Base-by-base conservation (phyloP, 2,113 vertebrate species). In the Megaceryle maxima region DNA sequence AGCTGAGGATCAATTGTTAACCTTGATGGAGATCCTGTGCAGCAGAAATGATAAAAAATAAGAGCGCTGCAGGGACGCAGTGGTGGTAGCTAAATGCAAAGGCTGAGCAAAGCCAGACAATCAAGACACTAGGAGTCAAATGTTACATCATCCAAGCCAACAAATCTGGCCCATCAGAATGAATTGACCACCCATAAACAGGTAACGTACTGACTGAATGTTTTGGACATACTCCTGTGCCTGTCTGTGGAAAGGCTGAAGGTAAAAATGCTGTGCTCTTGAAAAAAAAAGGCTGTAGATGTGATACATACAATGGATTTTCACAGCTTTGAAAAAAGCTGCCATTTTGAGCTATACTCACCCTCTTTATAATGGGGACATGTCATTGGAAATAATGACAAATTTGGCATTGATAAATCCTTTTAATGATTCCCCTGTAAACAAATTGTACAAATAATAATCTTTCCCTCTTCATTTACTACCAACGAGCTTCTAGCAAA, bases 211-310 rank as follows among this genome's bases (percentile, higher is more conserved):
- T 4, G 33, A 39, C 0, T 20, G 35, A 33, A 46, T 6, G 19
- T 9, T 69, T 35, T 7, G 33, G 35, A 56, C 16, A 3, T 6
- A 17, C 0, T 1, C 7, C 3, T 1, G 6, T 35, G 26, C 21
- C 60, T 72, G 62, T 1, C 35, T 20, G 48, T 17, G 53, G 16
- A 64, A 77, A 66, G 29, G 63, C 16, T 69, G 57, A 77, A 69
- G 6, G 17, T 31, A 84, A 92, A 80, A 11, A 41, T 41, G 39
- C 10, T 39, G 13, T 33, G 33, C 10, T 33, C 19, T 33, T 0
- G 11, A 37, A 4, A 11, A 11, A 11, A 80, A 63, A 85, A 68
- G 7, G 8, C 13, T 37, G 12, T 13, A 7, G 8, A 16, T n/a
- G 25, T 3, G 6, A 50, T 16, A 19, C 41, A 44, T 16, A 15